These are phyloP conservation scores for Seira ritae DNA, from an alignment of 2,888 invertebrate species.

Conservation along the genomic window DNA sequence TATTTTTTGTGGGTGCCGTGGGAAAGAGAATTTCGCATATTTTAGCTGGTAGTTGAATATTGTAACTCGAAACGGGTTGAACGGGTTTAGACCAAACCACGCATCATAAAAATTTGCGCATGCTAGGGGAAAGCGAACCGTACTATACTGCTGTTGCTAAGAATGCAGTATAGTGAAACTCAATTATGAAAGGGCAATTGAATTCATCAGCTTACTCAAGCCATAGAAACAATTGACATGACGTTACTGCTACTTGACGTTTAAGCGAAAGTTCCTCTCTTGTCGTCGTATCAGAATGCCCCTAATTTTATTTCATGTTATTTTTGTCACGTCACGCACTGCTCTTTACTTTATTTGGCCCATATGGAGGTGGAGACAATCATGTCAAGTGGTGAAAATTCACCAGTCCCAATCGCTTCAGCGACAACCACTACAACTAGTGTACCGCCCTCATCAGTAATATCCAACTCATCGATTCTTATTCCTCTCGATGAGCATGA, in stretches of 20 bases:
- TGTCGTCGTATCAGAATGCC: neutral
- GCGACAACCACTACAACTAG: constrained; percentile 27
- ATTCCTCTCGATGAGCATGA: constrained; percentile 21
- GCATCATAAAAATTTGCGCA: neutral
- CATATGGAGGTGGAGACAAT: too few species aligned
- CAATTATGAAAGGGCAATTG: too few species aligned
- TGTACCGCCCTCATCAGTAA: constrained; percentile 19
- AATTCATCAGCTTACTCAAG: too few species aligned
- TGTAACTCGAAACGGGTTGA: constrained; percentile 40
- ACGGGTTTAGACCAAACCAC: too few species aligned
- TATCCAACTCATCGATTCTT: constrained; percentile 21
- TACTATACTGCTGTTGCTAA: neutral
- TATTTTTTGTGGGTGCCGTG: constrained; percentile 40
- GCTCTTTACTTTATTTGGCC: too few species aligned
- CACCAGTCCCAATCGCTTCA: too few species aligned
- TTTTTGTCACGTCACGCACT: too few species aligned
- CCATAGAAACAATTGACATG: constrained; percentile 26
- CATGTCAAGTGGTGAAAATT: too few species aligned
- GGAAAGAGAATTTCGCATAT: constrained; percentile 33
- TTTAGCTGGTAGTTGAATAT: neutral
- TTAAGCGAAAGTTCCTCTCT: neutral
- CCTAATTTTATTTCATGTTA: neutral
- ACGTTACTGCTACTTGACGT: too few species aligned
- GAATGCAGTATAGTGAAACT: neutral
- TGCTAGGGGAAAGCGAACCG: neutral